A percentile compares a stretch with the other conserved stretches of the same genome.
Evolutionary conservation across 2,113 vertebrate genomes (phyloP).

Genomic region (Pomatostomus ruficeps): DNA sequence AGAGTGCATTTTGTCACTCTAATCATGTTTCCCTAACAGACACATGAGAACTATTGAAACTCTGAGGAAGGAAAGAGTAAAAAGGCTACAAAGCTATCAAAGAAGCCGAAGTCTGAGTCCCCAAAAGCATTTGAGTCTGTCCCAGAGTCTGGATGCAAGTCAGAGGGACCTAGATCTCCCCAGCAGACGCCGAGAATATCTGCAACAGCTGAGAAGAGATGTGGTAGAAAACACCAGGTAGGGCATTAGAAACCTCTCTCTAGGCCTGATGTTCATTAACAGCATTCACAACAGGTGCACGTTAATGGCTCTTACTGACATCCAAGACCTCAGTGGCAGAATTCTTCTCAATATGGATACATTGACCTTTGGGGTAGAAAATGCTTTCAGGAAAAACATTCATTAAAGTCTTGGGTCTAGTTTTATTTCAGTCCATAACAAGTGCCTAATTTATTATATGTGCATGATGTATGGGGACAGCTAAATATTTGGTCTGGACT

Average conservation of each 20-base stretch:
- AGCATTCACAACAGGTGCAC: background rate
- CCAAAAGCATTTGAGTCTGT: slow-evolving; percentile 69
- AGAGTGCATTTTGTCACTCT: background rate
- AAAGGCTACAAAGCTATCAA: slow-evolving; percentile 72
- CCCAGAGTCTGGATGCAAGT: slow-evolving; percentile 27
- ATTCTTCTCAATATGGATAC: background rate
- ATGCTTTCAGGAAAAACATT: background rate
- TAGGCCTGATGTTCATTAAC: too few relatives aligned
- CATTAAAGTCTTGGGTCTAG: background rate
- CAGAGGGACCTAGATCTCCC: slow-evolving; percentile 66
- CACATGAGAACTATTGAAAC: slow-evolving; percentile 81
- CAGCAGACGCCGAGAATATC: slow-evolving; percentile 75
- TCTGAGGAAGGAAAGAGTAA: slow-evolving; percentile 77
- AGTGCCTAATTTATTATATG: background rate
- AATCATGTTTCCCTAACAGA: slow-evolving; percentile 28
- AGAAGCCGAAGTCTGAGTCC: slow-evolving; percentile 85
- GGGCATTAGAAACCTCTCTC: background rate
- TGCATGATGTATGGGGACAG: background rate
- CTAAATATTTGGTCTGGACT: background rate
- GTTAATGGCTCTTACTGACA: background rate
- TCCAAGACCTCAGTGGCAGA: background rate
- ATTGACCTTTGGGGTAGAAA: background rate
- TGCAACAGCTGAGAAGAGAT: slow-evolving; percentile 82
- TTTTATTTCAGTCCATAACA: background rate
- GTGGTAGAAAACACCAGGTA: slow-evolving; percentile 83